A percentile compares a stretch with the other conserved stretches of the same genome.
Evolutionary conservation across 1,140 invertebrate genomes (phyloP).

Genomic region (Pygmarrhopalites habei): DNA sequence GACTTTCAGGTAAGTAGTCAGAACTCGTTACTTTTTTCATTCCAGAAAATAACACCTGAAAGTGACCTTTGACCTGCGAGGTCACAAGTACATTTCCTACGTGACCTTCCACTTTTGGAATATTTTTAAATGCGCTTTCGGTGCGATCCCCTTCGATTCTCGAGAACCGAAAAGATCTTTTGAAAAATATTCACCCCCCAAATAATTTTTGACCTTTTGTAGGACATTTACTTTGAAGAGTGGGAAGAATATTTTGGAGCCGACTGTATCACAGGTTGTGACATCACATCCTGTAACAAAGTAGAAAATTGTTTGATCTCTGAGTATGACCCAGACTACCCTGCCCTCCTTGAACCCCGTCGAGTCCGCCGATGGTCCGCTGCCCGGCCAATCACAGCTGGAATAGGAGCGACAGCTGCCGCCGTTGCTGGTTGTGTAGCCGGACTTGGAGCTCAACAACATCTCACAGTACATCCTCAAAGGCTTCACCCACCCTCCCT

Average conservation of each 20-base stretch:
- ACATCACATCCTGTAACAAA: constrained; percentile 83
- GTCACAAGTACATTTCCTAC: background rate
- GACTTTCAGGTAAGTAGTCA: constrained; percentile 51
- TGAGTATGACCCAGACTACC: constrained; percentile 33
- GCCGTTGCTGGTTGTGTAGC: constrained; percentile 26
- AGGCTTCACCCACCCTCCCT: background rate
- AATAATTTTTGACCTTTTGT: constrained; percentile 30
- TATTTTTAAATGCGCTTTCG: background rate
- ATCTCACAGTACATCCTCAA: constrained; percentile 9
- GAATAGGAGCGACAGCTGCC: constrained; percentile 37
- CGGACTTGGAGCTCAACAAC: constrained; percentile 10
- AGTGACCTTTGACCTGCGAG: background rate
- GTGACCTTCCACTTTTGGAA: background rate
- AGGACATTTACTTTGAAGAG: constrained; percentile 71
- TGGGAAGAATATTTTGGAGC: constrained; percentile 62
- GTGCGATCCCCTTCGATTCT: too few species aligned
- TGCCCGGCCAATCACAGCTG: constrained; percentile 44
- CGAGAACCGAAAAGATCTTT: too few species aligned
- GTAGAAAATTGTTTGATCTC: constrained; percentile 45
- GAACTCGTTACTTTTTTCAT: background rate
- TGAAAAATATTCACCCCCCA: too few species aligned
- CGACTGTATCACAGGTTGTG: constrained; percentile 79
- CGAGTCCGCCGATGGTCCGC: constrained; percentile 62
- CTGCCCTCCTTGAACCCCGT: constrained; percentile 54
- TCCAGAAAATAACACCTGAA: background rate